phyloP scores from a whole-genome alignment of 64 coral and sea anemone genomes.

The Catalaphyllia jardinei region DNA sequence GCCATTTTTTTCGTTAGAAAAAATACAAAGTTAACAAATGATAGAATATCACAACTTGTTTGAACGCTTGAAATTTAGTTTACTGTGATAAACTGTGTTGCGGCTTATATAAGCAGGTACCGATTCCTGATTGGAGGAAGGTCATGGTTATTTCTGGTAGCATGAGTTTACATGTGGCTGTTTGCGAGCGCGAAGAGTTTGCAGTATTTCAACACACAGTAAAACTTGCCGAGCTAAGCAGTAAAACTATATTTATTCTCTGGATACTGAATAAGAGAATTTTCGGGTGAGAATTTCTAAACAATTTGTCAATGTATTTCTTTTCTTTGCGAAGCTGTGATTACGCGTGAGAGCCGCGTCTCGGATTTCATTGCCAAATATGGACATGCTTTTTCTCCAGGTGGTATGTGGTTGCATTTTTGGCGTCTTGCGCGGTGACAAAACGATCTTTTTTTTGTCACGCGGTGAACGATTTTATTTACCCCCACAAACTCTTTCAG shows the following conservation, averaged over 20 bases:
- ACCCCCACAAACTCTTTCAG: too few species aligned
- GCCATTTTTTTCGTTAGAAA: slow-evolving; percentile 55
- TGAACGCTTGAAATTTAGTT: neutral
- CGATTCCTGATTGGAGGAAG: neutral
- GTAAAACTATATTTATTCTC: too few species aligned
- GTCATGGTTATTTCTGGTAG: neutral
- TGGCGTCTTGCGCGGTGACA: neutral
- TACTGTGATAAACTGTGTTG: neutral
- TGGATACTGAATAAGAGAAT: too few species aligned
- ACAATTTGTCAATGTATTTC: neutral
- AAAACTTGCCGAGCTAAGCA: too few species aligned
- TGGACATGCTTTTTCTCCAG: neutral
- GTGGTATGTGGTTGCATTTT: neutral
- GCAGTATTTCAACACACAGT: neutral
- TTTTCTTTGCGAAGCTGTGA: neutral
- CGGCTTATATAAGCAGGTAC: slow-evolving; percentile 23
- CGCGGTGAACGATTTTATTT: neutral
- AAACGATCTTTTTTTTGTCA: neutral
- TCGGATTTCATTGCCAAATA: slow-evolving; percentile 2
- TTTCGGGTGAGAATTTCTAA: too few species aligned
- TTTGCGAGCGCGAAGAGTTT: neutral
- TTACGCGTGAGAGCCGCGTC: too few species aligned
- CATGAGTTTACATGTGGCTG: neutral
- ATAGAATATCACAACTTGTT: neutral
- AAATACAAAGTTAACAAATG: neutral